These are phyloP conservation scores for Eubasilissa regina DNA, from an alignment of 1,140 invertebrate genomes.

Conservation along the genomic window DNA sequence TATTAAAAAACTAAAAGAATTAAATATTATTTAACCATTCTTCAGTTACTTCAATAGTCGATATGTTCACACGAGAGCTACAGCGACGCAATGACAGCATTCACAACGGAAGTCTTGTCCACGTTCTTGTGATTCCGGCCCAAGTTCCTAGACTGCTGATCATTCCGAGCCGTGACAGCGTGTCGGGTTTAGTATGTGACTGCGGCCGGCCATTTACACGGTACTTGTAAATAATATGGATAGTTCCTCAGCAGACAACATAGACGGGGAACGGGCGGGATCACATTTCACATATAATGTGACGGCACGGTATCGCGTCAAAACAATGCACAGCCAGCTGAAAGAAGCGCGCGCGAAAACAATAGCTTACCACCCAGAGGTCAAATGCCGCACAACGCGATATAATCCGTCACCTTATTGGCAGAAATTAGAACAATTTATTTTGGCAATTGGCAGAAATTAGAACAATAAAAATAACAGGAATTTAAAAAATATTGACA, in stretches of 20 bases:
- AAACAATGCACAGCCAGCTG: slow-evolving; percentile 1
- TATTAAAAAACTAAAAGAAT: no score
- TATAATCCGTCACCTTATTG: no score
- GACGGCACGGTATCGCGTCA: neutral
- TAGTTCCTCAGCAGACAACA: neutral
- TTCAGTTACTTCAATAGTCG: no score
- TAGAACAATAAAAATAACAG: no score
- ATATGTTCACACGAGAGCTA: no score
- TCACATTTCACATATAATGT: neutral
- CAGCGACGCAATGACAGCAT: no score
- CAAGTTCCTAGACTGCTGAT: neutral
- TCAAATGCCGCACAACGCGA: no score
- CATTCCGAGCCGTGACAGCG: neutral
- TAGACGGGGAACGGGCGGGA: no score
- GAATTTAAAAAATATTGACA: no score
- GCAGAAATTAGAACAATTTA: no score
- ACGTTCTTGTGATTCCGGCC: slow-evolving; percentile 1
- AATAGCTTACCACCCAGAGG: neutral
- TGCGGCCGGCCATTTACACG: neutral
- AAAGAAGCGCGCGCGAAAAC: neutral
- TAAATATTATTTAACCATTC: no score
- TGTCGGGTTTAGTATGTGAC: slow-evolving; percentile 10
- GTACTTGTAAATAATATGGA: slow-evolving; percentile 6
- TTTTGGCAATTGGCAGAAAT: no score
- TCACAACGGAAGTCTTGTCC: neutral